These are phyloP conservation scores for Sinocyclocheilus grahami DNA, from an alignment of 2,113 vertebrate species.

Conservation along the genomic window DNA sequence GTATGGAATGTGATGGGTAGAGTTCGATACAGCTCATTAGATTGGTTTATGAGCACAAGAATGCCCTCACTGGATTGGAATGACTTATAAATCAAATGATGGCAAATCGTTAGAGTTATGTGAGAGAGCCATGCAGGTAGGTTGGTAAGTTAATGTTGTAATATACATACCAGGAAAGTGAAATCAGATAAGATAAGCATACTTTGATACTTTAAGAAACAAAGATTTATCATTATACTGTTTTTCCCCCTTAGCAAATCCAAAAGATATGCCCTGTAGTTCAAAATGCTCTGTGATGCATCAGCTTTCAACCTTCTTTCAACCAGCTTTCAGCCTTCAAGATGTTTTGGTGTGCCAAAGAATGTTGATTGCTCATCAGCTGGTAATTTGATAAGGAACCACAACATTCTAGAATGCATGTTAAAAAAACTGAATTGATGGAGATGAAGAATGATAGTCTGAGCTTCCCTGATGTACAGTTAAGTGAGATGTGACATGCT, in stretches of 20 bases:
- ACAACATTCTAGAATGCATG: too few species aligned
- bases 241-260: too few species aligned
- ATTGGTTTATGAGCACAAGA: neutral
- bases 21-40: neutral
- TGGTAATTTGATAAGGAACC: neutral
- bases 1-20: neutral
- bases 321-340: neutral
- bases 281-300: neutral
- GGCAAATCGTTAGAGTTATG: neutral
- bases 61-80: conserved; percentile 9
- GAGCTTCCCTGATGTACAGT: too few species aligned
- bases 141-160: neutral
- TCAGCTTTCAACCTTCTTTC: neutral
- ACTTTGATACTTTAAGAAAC: neutral
- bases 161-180: conserved; percentile 33
- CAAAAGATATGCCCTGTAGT: neutral
- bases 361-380: neutral
- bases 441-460: too few species aligned
- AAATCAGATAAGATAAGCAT: conserved; percentile 25
- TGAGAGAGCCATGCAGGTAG: neutral
- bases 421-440: too few species aligned
- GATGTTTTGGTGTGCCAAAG: neutral
- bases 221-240: conserved; percentile 4
- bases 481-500: too few species aligned
- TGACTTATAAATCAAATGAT: conserved; percentile 11